A percentile compares a stretch with the other conserved stretches of the same genome.
Evolutionary conservation across 2,888 invertebrate genomes (phyloP).

Genomic region (Mechanitis messenoides): DNA sequence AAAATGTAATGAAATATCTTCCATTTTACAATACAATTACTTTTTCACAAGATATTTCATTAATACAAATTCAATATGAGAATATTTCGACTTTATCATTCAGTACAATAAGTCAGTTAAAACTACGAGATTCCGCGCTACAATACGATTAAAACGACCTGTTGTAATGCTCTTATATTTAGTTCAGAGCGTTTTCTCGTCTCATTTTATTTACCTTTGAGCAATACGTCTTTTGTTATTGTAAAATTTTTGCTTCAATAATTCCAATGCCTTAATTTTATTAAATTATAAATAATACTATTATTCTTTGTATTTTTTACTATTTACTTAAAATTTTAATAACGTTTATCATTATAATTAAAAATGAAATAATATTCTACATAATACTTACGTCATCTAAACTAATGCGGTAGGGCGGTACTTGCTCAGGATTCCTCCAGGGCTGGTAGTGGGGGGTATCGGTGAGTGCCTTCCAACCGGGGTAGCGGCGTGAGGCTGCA

Average conservation of each 20-base stretch:
- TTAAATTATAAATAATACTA: neutral
- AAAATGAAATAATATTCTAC: neutral
- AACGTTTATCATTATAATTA: too few relatives aligned
- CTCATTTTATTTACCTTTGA: neutral
- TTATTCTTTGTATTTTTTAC: neutral
- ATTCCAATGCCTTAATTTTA: neutral
- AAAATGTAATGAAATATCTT: too few relatives aligned
- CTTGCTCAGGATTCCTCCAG: conserved; percentile 92
- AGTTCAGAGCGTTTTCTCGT: neutral
- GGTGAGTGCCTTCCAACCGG: conserved; percentile 85
- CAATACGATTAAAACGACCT: neutral
- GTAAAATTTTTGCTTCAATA: neutral
- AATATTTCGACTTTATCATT: too few relatives aligned
- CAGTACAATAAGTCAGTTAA: neutral
- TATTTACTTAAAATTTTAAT: too few relatives aligned
- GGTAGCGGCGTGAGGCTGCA: conserved; percentile 88
- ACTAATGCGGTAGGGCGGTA: conserved; percentile 82
- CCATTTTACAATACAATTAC: too few relatives aligned
- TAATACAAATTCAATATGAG: too few relatives aligned
- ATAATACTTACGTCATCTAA: conserved; percentile 80
- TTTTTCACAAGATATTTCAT: too few relatives aligned
- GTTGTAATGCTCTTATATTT: neutral
- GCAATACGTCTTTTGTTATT: neutral
- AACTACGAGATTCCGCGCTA: neutral
- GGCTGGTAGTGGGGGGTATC: conserved; percentile 87